These are phyloP conservation scores for Spisula subtruncata DNA, from an alignment of 2,888 invertebrate species.

Conservation along the genomic window DNA sequence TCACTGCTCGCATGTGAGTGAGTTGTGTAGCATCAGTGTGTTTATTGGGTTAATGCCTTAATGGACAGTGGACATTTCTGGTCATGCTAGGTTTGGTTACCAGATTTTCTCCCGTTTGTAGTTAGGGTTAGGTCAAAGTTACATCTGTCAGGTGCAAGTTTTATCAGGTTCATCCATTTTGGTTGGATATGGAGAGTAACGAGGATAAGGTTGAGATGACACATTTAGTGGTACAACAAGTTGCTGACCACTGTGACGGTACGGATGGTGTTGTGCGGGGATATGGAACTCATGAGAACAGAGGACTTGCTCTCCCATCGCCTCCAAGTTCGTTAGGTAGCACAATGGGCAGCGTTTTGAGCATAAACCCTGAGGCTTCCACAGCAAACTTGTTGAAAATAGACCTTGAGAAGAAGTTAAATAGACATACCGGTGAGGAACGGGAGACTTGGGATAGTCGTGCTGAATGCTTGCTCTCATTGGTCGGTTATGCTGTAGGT, in stretches of 20 bases:
- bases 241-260: conserved; percentile 17
- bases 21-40: not conserved
- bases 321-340: conserved; percentile 68
- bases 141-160: not conserved
- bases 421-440: conserved; percentile 81
- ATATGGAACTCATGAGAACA: conserved; percentile 31
- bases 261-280: not conserved
- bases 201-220: conserved; percentile 72
- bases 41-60: not conserved
- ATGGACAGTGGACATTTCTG: not conserved
- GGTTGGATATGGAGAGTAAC: conserved; percentile 34
- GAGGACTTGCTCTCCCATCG: conserved; percentile 61
- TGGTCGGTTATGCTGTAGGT: conserved; percentile 83
- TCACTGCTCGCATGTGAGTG: not conserved
- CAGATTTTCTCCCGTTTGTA: not conserved
- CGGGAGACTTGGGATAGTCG: conserved; percentile 82
- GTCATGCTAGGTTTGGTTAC: not conserved
- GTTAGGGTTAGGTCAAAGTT: not conserved
- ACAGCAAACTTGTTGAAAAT: conserved; percentile 79
- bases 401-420: conserved; percentile 79
- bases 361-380: conserved; percentile 78
- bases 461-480: conserved; percentile 80
- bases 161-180: not conserved
- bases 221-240: conserved; percentile 46
- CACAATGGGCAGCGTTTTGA: conserved; percentile 72